These are phyloP conservation scores for Pseudonaja textilis DNA, from an alignment of 2,113 vertebrate species.

Conservation along the genomic window DNA sequence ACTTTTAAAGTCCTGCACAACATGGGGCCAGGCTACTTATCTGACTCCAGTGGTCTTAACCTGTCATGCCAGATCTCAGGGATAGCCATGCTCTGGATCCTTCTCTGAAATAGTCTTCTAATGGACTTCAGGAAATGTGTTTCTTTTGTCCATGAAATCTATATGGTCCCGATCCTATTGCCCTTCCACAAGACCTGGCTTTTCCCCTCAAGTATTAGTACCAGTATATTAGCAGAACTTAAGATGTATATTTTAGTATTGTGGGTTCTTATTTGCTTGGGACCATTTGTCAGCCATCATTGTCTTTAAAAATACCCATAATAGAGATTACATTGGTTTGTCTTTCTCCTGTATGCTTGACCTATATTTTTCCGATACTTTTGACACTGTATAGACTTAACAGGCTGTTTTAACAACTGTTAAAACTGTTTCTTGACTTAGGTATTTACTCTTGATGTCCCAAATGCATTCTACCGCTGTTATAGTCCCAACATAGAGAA, in stretches of 20 bases:
- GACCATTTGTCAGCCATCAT: neutral
- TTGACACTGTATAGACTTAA: neutral
- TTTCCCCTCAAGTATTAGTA: neutral
- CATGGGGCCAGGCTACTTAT: neutral
- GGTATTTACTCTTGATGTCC: conserved; percentile 90
- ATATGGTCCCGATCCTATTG: neutral
- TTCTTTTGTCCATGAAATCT: neutral
- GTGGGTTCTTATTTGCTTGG: neutral
- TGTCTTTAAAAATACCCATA: neutral
- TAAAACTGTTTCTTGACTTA: conserved; percentile 47
- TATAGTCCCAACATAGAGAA: conserved; percentile 79
- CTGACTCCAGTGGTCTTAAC: neutral
- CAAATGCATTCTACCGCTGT: conserved; percentile 85
- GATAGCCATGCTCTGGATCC: neutral
- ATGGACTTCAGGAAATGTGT: neutral
- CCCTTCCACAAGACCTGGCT: neutral
- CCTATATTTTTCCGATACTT: neutral
- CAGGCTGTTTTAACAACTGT: too few relatives aligned
- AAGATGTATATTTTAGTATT: neutral
- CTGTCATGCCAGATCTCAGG: neutral
- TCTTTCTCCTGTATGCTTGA: neutral
- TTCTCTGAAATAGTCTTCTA: neutral
- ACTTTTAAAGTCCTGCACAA: neutral
- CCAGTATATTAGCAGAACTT: neutral
- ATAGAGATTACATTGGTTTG: neutral